phyloP scores from a whole-genome alignment of 2,888 invertebrate species.

The Eueremaeus valkanovi region DNA sequence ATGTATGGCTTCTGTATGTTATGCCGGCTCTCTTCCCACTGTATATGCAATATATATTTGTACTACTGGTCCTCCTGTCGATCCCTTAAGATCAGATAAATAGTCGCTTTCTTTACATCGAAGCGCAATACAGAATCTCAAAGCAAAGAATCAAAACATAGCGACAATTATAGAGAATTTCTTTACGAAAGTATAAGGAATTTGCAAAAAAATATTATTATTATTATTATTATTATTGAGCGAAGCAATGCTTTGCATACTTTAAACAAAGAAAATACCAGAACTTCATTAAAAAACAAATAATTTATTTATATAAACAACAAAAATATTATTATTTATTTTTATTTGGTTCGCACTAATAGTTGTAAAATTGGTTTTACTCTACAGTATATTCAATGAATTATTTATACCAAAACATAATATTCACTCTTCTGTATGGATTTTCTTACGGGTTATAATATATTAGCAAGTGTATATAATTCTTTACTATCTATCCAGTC shows the following conservation, averaged over 20 bases:
- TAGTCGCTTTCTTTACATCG: neutral
- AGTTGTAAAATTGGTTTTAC: constrained; percentile 2
- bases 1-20: neutral
- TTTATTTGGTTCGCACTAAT: neutral
- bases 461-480: neutral
- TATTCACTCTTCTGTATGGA: neutral
- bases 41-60: neutral
- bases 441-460: neutral
- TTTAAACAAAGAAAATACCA: neutral
- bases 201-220: neutral
- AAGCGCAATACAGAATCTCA: neutral
- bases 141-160: neutral
- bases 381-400: neutral
- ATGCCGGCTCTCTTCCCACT: neutral
- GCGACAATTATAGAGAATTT: constrained; percentile 3
- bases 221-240: neutral
- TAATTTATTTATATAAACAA: neutral
- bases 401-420: neutral
- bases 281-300: neutral
- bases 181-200: neutral
- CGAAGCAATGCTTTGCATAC: neutral
- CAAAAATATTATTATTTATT: neutral
- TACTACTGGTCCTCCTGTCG: neutral
- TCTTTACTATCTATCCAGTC: neutral
- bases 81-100: neutral